Evolutionary conservation across 2,797 vertebrate genomes (phyloP).

Genomic region (Gymnothorax reevesii): DNA sequence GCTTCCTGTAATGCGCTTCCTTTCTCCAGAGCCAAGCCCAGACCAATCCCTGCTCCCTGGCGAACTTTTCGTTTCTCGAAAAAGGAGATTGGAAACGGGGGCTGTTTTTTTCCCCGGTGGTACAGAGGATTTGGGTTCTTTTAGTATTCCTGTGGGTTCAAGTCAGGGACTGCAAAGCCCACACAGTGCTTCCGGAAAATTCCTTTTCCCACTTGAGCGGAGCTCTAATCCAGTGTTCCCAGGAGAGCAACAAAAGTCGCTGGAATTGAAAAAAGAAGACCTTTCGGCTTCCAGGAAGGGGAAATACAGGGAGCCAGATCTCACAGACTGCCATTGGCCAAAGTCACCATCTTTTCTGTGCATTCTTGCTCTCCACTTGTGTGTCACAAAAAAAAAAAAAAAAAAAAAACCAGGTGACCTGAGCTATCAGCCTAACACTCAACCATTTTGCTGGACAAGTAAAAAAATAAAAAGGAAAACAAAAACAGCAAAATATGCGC

Average conservation of each 20-base stretch:
- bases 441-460: no score
- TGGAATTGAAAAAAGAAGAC: not conserved
- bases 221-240: slow-evolving; percentile 7
- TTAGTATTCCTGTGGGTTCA: not conserved
- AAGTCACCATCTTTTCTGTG: not conserved
- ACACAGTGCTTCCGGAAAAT: slow-evolving; percentile 5
- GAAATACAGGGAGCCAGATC: not conserved
- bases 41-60: slow-evolving; percentile 51
- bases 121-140: not conserved
- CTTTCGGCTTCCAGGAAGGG: not conserved
- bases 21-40: slow-evolving; percentile 35
- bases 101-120: not conserved
- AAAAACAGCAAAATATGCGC: no score
- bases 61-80: slow-evolving; percentile 41
- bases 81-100: slow-evolving; percentile 50
- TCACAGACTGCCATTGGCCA: not conserved
- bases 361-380: not conserved
- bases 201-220: not conserved
- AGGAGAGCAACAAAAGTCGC: not conserved
- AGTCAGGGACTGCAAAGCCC: not conserved
- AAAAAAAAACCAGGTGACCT: no score
- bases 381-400: not conserved
- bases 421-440: no score
- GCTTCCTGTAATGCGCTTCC: slow-evolving; percentile 51
- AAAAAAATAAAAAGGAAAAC: no score